A percentile compares a stretch with the other conserved stretches of the same genome.
Conservation (phyloP, 1,140 invertebrate genomes). For the Melanaphis sacchari region DNA sequence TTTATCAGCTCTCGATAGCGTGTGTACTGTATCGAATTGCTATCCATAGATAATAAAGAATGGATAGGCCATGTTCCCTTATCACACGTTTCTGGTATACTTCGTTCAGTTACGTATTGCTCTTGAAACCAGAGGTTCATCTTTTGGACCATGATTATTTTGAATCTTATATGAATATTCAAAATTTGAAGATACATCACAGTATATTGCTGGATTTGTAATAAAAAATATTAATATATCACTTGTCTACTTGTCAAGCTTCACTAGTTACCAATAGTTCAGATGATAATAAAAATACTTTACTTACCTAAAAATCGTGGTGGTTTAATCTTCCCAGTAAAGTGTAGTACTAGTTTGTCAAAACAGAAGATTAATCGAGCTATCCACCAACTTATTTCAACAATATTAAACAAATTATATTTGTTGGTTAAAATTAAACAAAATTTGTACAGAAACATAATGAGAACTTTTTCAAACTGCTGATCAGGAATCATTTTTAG, state of each 20-base stretch:
- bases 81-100: too few relatives aligned
- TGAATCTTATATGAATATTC: background rate
- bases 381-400: background rate
- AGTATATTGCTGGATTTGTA: constrained; percentile 34
- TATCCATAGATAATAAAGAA: too few relatives aligned
- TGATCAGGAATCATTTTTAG: background rate
- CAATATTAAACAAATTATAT: background rate
- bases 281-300: background rate
- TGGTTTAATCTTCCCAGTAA: constrained; percentile 14
- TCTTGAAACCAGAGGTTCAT: background rate
- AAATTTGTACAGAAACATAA: background rate
- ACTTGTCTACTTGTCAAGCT: background rate
- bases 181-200: background rate
- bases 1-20: too few relatives aligned
- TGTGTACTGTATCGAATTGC: too few relatives aligned
- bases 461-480: background rate
- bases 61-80: too few relatives aligned
- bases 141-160: constrained; percentile 23
- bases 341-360: background rate
- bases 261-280: background rate
- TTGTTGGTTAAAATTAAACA: background rate
- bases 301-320: constrained; percentile 35
- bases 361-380: constrained; percentile 12
- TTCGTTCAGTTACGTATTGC: too few relatives aligned
- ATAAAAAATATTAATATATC: constrained; percentile 12